phyloP scores from a whole-genome alignment of 2,113 vertebrate genomes.

The Serinus canaria region DNA sequence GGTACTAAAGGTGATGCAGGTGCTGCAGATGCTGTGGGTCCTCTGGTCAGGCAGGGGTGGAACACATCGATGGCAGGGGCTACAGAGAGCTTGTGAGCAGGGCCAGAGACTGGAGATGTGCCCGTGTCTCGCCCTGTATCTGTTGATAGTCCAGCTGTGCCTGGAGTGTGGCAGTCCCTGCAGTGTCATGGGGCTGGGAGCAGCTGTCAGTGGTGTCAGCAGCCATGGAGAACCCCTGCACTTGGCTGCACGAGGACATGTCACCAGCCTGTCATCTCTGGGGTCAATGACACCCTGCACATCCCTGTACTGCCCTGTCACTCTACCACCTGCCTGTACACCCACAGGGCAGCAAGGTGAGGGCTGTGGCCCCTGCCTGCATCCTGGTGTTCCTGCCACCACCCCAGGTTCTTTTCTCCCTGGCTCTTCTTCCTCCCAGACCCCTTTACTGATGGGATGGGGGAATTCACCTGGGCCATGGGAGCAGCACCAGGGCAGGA shows the following conservation, averaged over 20 bases:
- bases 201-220: neutral
- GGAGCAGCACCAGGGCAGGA: neutral
- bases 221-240: fast-evolving
- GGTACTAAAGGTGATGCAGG: neutral
- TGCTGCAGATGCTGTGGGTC: neutral
- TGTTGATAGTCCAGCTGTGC: fast-evolving
- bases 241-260: neutral
- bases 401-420: neutral
- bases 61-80: fast-evolving
- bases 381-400: neutral
- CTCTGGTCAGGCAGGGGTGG: neutral
- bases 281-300: neutral
- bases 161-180: fast-evolving
- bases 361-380: neutral
- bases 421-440: neutral
- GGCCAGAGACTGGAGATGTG: fast-evolving
- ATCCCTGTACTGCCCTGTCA: fast-evolving
- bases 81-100: neutral
- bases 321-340: neutral
- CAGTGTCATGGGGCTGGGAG: fast-evolving
- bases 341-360: neutral
- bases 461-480: neutral
- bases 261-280: neutral
- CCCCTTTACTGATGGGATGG: neutral
- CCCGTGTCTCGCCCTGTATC: neutral